A percentile compares a stretch with the other conserved stretches of the same genome.
Conservation (phyloP, 2,888 invertebrate species). For the Zaprionus bogoriensis region DNA sequence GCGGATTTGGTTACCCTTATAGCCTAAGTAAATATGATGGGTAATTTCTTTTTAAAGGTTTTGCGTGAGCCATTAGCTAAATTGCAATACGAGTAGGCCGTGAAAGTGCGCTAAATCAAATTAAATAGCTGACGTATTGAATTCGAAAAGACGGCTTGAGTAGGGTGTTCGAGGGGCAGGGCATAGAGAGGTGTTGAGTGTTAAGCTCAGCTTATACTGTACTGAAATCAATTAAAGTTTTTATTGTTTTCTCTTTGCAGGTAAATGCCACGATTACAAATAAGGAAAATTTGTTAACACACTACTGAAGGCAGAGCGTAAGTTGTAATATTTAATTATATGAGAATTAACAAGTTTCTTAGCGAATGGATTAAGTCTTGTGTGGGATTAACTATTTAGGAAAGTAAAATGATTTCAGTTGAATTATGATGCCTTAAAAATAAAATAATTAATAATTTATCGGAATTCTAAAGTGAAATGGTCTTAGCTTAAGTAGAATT, state of each 20-base stretch:
- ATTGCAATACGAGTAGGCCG: conserved; percentile 58
- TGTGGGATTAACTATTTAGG: too few species aligned
- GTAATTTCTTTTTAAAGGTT: conserved; percentile 73
- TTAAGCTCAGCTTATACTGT: not conserved
- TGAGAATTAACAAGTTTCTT: too few species aligned
- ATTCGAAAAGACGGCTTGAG: conserved; percentile 9
- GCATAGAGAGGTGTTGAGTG: not conserved
- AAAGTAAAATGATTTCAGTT: too few species aligned
- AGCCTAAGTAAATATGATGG: conserved; percentile 73
- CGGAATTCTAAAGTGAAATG: too few species aligned
- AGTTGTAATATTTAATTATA: too few species aligned
- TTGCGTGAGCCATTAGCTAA: conserved; percentile 71
- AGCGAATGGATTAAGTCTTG: too few species aligned
- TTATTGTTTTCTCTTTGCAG: conserved; percentile 25
- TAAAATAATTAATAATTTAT: too few species aligned
- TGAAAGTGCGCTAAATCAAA: conserved; percentile 53
- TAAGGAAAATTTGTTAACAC: too few species aligned
- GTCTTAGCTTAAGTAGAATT: too few species aligned
- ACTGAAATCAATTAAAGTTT: conserved; percentile 3
- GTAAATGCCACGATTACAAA: conserved; percentile 13
- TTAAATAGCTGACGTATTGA: conserved; percentile 55
- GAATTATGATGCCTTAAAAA: too few species aligned
- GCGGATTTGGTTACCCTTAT: conserved; percentile 32
- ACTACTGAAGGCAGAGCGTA: too few species aligned
- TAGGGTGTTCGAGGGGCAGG: not conserved